Base-by-base conservation (phyloP, 1,140 invertebrate species). In the Drosophila mayri region DNA sequence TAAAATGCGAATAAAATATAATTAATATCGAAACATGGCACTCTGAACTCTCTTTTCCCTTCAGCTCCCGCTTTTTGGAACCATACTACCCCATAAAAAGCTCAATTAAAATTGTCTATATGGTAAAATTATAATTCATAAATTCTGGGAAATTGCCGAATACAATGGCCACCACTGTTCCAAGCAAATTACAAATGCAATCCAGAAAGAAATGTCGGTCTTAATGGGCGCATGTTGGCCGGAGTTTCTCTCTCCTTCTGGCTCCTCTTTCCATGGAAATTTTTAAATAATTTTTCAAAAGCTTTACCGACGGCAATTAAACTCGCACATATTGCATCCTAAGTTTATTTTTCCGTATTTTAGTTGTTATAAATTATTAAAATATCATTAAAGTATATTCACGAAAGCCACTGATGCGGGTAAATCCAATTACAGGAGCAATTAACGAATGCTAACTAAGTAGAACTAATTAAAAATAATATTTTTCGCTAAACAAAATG, bases 51-150 rank as follows among this genome's bases (percentile, higher is more conserved):
- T 28, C 9, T 59, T 52, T 20, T 30, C 2, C n/a, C 10, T 10
- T 14, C 30, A 32, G 22, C 50, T 43, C 14, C 16, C 14, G 14
- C 14, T 64, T 64, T 80, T 66, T 20, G 49, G 11, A 4, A 18
- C 37, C 63, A 16, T 55, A 25, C 46, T 25, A 55, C 47, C 14
- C 79, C 76, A 91, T 90, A 91, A 90, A 90, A 90, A 83, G 87
- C 87, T 82, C 87, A 91, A 90, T 90, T 90, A 90, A 90, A 91
- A 91, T 83, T 91, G 87, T 87, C 87, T 90, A 91, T 91, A 91
- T 76, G 70, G 67, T 73, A 68, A 87, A 87, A 90, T 91, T 91
- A 87, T 90, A 90, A 90, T 87, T 86, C 87, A 90, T 90, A 90
- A 90, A 90, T 90, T 90, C 87, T 90, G 87, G 87, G 87, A 90